Evolutionary conservation across 2,113 vertebrate genomes (phyloP), one percentile per base, ranked within the genome.

Genomic region (Nesogale talazaci): DNA sequence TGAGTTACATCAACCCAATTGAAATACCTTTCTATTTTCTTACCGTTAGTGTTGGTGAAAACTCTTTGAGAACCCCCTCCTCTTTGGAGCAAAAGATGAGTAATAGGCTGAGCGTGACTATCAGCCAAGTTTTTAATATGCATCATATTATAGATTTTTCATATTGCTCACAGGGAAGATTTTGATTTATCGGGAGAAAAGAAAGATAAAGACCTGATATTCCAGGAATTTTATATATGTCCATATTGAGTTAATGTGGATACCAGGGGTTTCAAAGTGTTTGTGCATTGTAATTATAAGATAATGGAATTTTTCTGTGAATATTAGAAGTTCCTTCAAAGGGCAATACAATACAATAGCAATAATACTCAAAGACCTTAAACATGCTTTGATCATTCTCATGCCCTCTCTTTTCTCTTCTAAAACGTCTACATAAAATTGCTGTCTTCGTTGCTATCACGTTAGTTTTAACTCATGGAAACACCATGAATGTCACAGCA

Each of bases 101-200:
- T 90, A 92, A 88, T 83, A 88, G 90, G 29, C 42, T 56, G 20
- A 70, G 61, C 36, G 38, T 57, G 90, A 22, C 34, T 90, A 42
- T 80, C 59, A 77, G 59, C 23, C 31, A 86, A 82, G 42, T 81
- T 93, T 86, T 86, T 86, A 70, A 86, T 86, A 65, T 38, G 34
- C 10, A 22, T 57, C 85, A 91, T 83, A 56, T 74, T 88, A 88
- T 46, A 93, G 83, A 77, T 72, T n/a, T 92, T 95, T 72, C 36
- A 83, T 65, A 63, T 88, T 95, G 20, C 42, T 83, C 93, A 69
- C 20, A 52, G 27, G 22, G 16, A 95, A 19, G 2, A 80, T 78
- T 94, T 78, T 93, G 76, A 94, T 70, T 75, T n/a, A 61, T 67
- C 83, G 42, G 14, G 77, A 29, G 83, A 38, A 46, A 1, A 75